Evolutionary conservation across 1,140 invertebrate species (phyloP), one percentile per base, ranked within the genome.

Genomic region (Heliconius congener): DNA sequence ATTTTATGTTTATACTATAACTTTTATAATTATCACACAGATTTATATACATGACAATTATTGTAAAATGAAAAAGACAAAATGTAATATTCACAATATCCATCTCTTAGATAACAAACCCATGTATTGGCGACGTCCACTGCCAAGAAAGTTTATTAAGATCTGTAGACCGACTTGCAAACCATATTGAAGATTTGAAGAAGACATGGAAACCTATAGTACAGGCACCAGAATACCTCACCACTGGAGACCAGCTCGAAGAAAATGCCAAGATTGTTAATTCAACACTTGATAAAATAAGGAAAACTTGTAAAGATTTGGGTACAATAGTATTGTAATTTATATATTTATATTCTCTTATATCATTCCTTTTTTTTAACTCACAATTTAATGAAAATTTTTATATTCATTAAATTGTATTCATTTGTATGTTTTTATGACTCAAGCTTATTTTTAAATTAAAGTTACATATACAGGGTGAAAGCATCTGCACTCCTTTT

Each of bases 21-120:
- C 42, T 46, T 46, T 46, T 46, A 55, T n/a, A 55, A 55, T 55
- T 55, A 19, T n/a, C 18, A n/a, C 52, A 19, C 18, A 55, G 5
- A 55, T 57, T 57, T 57, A 23, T 57, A 57, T 8, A n/a, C 3
- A 42, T 46, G 42, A 46, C 11, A 16, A 46, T 16, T 46, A 46
- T 46, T 46, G 42, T 46, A 46, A 46, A 46, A 46, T 16, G 4
- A 46, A 46, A 16, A 46, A 16, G 42, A 16, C 42, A 4, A 16
- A 46, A 16, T 46, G 5, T 16, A 46, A 46, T 52, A 18, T 52
- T 52, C 6, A 52, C 16, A 52, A 52, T 8, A 1, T 52, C 18
- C 55, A 19, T 57, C n/a, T 77, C 75, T 42, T 70, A 87, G 86
- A 77, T 87, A 76, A 84, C 83, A 39, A 80, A 81, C 19, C 80